These are phyloP conservation scores for Siniperca obscura DNA, from an alignment of 2,797 vertebrate species.

Conservation along the genomic window DNA sequence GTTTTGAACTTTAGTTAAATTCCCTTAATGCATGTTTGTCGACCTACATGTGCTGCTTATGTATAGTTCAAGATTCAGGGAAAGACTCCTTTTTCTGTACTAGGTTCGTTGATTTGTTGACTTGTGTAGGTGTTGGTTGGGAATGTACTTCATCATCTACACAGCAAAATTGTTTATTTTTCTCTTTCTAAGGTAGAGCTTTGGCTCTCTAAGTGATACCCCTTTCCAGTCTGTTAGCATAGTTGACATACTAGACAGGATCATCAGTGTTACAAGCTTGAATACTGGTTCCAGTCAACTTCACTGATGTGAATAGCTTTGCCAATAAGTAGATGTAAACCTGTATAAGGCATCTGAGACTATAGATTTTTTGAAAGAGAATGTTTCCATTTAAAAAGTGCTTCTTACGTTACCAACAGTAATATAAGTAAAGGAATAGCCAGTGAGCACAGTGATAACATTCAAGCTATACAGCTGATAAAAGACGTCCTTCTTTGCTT, in stretches of 20 bases:
- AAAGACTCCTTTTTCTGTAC: neutral
- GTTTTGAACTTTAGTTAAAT: constrained; percentile 42
- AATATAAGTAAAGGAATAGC: neutral
- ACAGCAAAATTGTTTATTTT: neutral
- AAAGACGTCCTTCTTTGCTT: constrained; percentile 42
- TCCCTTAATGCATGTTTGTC: constrained; percentile 13
- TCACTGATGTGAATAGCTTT: neutral
- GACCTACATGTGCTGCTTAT: neutral
- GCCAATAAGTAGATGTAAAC: neutral
- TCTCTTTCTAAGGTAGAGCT: neutral
- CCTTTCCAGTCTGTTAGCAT: neutral
- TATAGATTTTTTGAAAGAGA: neutral
- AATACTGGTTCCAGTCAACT: neutral
- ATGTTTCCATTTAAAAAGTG: neutral
- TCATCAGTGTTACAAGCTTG: neutral
- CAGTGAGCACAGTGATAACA: neutral
- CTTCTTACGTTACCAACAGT: neutral
- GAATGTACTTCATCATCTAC: constrained; percentile 3
- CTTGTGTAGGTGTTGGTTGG: neutral
- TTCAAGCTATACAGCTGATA: constrained; percentile 23
- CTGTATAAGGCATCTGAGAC: neutral
- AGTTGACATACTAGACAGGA: constrained; percentile 1
- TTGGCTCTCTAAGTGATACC: neutral
- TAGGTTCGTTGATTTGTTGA: constrained; percentile 9
- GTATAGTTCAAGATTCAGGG: constrained; percentile 2